Conservation (phyloP, 2,113 vertebrate genomes). For the Daubentonia madagascariensis region DNA sequence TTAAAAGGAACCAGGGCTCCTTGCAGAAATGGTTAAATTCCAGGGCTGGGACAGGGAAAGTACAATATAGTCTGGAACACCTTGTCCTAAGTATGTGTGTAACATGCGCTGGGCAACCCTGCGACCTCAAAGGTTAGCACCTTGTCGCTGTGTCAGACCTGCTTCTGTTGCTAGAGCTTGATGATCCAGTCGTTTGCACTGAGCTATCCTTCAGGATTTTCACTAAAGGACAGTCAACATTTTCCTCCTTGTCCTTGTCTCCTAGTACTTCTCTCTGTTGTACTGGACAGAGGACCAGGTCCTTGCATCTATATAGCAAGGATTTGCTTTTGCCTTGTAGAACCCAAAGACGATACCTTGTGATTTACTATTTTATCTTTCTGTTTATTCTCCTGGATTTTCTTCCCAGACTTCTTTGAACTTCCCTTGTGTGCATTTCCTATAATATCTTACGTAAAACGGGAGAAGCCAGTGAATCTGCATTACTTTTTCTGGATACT, state of each 20-base stretch:
- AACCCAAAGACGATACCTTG: not conserved
- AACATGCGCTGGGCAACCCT: not conserved
- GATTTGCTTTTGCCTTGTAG: not conserved
- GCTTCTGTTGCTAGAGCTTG: not conserved
- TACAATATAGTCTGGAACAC: not conserved
- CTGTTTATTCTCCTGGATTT: not conserved
- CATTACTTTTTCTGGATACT: not conserved
- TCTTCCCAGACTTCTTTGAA: not conserved
- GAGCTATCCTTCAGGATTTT: not conserved
- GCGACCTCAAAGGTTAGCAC: not conserved
- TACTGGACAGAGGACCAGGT: not conserved
- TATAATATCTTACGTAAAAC: not conserved
- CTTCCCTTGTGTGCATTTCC: not conserved
- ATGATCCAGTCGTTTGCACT: not conserved
- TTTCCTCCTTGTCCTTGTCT: not conserved
- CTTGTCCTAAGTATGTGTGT: not conserved
- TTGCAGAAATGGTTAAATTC: not conserved
- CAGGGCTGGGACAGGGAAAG: not conserved
- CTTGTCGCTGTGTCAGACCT: not conserved
- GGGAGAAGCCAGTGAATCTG: not conserved
- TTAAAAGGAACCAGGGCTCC: not conserved
- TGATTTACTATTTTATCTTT: not conserved
- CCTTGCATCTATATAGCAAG: not conserved
- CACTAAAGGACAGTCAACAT: not conserved
- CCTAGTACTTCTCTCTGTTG: too few relatives aligned